A percentile compares a stretch with the other conserved stretches of the same genome.
Evolutionary conservation across 1,140 invertebrate genomes (phyloP).

Genomic region (Lerema accius): DNA sequence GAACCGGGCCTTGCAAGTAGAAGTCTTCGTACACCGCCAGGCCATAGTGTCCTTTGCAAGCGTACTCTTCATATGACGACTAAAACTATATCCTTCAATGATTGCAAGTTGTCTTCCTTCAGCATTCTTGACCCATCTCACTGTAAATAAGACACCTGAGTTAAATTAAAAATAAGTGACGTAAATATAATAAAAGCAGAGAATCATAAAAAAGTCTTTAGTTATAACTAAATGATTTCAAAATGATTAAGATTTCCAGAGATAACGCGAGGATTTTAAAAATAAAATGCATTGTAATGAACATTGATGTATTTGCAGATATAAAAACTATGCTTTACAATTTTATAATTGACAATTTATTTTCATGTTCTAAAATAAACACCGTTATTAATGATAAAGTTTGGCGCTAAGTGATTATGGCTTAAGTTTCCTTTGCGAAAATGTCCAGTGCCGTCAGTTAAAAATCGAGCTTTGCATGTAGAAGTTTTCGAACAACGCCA

Average conservation of each 20-base stretch:
- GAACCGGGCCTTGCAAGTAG: constrained; percentile 28
- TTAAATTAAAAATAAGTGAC: background rate
- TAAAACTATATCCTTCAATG: constrained; percentile 3
- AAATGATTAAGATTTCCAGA: too few species aligned
- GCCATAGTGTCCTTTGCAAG: background rate
- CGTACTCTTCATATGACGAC: too few species aligned
- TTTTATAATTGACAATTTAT: too few species aligned
- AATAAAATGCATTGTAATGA: too few species aligned
- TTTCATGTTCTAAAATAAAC: constrained; percentile 5
- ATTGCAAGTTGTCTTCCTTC: constrained; percentile 1
- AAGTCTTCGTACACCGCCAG: constrained; percentile 27
- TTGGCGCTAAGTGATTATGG: constrained; percentile 10
- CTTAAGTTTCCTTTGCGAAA: constrained; percentile 10
- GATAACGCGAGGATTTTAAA: too few species aligned
- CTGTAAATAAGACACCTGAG: background rate
- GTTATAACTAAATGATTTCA: too few species aligned
- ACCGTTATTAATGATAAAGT: constrained; percentile 15
- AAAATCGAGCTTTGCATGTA: constrained; percentile 32
- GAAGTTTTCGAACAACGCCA: constrained; percentile 27
- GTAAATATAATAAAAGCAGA: too few species aligned
- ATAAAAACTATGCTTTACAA: too few species aligned
- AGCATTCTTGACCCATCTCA: constrained; percentile 31
- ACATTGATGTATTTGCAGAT: too few species aligned
- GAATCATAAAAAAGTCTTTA: too few species aligned
- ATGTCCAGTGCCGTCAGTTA: constrained; percentile 22